These are phyloP conservation scores for Python bivittatus DNA, from an alignment of 2,113 vertebrate species.

Conservation along the genomic window DNA sequence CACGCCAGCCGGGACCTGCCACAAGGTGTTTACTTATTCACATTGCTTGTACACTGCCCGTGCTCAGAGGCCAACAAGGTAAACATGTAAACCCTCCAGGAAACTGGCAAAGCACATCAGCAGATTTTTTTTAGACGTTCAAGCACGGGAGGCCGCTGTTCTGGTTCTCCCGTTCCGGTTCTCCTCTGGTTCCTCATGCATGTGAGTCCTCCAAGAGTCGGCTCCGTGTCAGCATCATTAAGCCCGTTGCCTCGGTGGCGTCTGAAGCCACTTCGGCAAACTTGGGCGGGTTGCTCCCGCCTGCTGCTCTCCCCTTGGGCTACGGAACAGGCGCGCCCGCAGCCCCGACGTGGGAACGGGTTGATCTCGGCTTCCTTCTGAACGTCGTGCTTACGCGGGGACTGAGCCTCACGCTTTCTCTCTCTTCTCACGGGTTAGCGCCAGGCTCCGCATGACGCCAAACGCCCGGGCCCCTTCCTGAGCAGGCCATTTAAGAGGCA, in stretches of 20 bases:
- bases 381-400: neutral
- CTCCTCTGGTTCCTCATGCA: neutral
- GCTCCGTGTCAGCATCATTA: neutral
- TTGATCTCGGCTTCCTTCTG: neutral
- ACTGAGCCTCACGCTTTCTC: neutral
- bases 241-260: neutral
- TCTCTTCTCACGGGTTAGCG: neutral
- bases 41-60: neutral
- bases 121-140: neutral
- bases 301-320: neutral
- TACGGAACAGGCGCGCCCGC: neutral
- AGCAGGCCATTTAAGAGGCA: fast-evolving
- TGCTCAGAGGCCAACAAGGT: neutral
- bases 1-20: neutral
- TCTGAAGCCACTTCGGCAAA: neutral
- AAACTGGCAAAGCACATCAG: neutral
- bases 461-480: neutral
- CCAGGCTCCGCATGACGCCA: neutral
- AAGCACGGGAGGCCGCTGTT: neutral
- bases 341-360: no score
- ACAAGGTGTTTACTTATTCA: neutral
- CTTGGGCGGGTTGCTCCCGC: neutral
- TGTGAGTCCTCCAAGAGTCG: neutral
- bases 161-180: neutral
- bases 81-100: neutral